Evolutionary conservation across 2,888 invertebrate species (phyloP), one percentile per base, ranked within the genome.

Genomic region (Ischnura elegans): DNA sequence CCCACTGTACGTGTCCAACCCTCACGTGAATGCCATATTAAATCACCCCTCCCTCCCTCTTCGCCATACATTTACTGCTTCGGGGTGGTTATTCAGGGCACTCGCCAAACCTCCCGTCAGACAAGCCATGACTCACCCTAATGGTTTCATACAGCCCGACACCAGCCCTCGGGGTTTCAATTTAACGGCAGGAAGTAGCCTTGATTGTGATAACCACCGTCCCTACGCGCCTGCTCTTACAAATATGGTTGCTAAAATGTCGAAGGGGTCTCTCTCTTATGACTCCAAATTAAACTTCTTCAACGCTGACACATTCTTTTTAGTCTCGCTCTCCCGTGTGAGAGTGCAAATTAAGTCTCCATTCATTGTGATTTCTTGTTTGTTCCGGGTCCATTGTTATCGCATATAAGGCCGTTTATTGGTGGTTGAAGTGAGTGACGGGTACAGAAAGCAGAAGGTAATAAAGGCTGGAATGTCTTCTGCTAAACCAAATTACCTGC

Each of bases 171-270:
- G 61, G 61, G 61, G 25, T 25, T 61, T 61, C 61, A 61, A 61
- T 61, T 61, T 61, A 61, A 61, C 61, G 21, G 61, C 61, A 61
- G 61, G 61, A 61, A 61, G 61, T 25, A 61, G 61, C 61, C 61
- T 61, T 61, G 61, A 61, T 61, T 61, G 61, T 25, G 61, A 21
- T 61, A 3, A 6, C 51, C 47, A 47, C 47, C 47, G 8, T 47
- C 21, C 61, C 61, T 2, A 25, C 61, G n/a, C 61, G n/a, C 61
- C 61, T 61, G 25, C 61, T 16, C 61, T 61, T 25, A 8, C 25
- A 8, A 21, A 25, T 13, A 61, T 25, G 61, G 61, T 61, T 61
- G 61, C 25, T 61, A 16, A 21, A 61, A 61, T 6, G 21, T 25
- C 61, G 61, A 61, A 51, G 16, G 5, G n/a, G n/a, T n/a, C 13